These are phyloP conservation scores for Serilophus lunatus DNA, from an alignment of 2,113 vertebrate genomes.

Conservation along the genomic window DNA sequence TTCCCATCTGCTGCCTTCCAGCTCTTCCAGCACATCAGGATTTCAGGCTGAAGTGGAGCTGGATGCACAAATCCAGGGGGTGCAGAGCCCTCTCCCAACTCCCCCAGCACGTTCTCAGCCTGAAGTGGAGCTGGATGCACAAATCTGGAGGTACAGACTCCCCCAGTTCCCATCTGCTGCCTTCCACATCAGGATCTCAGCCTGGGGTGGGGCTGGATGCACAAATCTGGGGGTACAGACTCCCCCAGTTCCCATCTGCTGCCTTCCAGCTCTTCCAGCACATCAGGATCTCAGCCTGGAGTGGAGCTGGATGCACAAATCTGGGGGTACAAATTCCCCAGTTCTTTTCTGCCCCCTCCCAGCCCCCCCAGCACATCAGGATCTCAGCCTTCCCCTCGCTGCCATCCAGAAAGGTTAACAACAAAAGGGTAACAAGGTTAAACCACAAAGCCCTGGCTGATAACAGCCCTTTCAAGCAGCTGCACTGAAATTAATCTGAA, in stretches of 20 bases:
- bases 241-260: background rate
- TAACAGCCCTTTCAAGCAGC: constrained; percentile 62
- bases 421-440: constrained; percentile 70
- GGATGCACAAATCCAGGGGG: too few species aligned
- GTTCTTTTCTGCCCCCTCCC: background rate
- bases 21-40: background rate
- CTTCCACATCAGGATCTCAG: constrained; percentile 7
- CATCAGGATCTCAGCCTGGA: background rate
- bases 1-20: too few species aligned
- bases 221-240: background rate
- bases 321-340: background rate
- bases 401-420: constrained; percentile 50
- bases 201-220: background rate
- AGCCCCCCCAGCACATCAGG: background rate
- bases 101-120: background rate
- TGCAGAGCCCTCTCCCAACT: background rate
- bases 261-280: background rate
- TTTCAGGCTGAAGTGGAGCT: background rate
- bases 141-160: too few species aligned
- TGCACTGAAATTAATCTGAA: constrained; percentile 68
- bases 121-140: constrained; percentile 6
- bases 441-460: constrained; percentile 58
- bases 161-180: background rate
- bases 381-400: background rate
- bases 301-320: constrained; percentile 25